Evolutionary conservation across 2,888 invertebrate species (phyloP), one percentile per base, ranked within the genome.

Genomic region (Bugula neritina): DNA sequence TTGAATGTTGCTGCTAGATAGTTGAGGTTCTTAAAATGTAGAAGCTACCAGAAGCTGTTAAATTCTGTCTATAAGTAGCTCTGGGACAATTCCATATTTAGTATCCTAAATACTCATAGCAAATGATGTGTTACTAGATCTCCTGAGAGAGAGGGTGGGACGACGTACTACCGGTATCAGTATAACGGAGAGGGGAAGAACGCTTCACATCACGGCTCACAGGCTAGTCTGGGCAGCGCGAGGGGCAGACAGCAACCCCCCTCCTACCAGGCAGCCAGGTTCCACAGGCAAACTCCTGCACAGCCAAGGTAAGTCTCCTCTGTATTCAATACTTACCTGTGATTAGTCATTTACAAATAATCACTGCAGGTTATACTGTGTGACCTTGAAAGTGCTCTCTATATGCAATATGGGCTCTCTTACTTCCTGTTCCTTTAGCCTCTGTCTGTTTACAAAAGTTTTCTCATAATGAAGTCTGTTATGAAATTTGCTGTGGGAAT

Each of bases 131-230:
- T 17, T 43, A 17, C 10, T 63, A 63, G 63, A 27, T 70, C 70
- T 13, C 29, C 27, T 23, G 70, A 70, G 54, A 43, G 70, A 54
- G 70, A 70, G 23, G 70, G 70, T 5, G 70, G 70, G 10, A 70
- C 70, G 43, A 70, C 70, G 5, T 70, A 70, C 70, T 52, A 70
- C 31, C 21, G 70, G 17, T 70, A 70, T 31, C 70, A 70, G 54
- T 70, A 70, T 29, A 54, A 13, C 3, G n/a, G 29, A 5, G 70
- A 70, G 5, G 25, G 27, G 63, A 27, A 34, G 63, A 27, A 27
- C 63, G 3, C 57, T 5, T 63, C 63, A 25, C 27, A 31, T 31
- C 63, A 63, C n/a, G 63, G 63, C n/a, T 31, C 31, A 13, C 63
- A 63, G 63, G 63, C 31, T 31, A 63, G 63, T 31, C n/a, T 63